Evolutionary conservation across 2,888 invertebrate species (phyloP).

Genomic region (Microplitis deprimator): DNA sequence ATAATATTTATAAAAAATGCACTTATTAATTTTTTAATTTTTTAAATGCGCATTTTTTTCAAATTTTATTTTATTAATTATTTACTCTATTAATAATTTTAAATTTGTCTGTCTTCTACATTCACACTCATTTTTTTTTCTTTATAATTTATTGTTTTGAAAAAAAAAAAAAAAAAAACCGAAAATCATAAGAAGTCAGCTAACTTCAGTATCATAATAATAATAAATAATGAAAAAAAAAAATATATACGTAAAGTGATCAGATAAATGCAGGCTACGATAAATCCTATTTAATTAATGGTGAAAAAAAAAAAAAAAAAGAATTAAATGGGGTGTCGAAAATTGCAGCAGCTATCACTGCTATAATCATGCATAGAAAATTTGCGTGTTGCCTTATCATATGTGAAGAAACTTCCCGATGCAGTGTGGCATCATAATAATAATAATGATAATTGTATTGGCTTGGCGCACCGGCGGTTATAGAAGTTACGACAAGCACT

Average conservation of each 20-base stretch:
- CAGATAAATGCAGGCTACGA: slow-evolving; percentile 1
- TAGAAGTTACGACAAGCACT: slow-evolving; percentile 32
- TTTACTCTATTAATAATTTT: no score
- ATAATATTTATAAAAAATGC: no score
- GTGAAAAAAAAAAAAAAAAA: slow-evolving; percentile 19
- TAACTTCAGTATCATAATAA: no score
- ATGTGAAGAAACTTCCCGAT: slow-evolving; percentile 36
- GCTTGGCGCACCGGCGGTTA: slow-evolving; percentile 32
- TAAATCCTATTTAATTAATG: not conserved
- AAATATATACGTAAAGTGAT: slow-evolving; percentile 9
- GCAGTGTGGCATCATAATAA: slow-evolving; percentile 7
- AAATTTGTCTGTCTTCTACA: no score
- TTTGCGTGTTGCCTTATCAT: slow-evolving; percentile 22
- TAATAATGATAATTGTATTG: slow-evolving; percentile 26
- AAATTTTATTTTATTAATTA: no score
- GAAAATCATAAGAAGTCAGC: no score
- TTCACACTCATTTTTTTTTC: no score
- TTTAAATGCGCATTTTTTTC: no score
- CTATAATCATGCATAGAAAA: slow-evolving; percentile 21
- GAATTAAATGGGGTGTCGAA: slow-evolving; percentile 1
- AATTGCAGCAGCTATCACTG: slow-evolving; percentile 12
- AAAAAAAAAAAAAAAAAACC: no score
- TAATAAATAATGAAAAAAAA: slow-evolving; percentile 4
- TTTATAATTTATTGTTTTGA: no score
- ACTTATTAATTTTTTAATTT: no score